Base-by-base conservation (phyloP, 2,888 invertebrate genomes). In the Amorpha juglandis region DNA sequence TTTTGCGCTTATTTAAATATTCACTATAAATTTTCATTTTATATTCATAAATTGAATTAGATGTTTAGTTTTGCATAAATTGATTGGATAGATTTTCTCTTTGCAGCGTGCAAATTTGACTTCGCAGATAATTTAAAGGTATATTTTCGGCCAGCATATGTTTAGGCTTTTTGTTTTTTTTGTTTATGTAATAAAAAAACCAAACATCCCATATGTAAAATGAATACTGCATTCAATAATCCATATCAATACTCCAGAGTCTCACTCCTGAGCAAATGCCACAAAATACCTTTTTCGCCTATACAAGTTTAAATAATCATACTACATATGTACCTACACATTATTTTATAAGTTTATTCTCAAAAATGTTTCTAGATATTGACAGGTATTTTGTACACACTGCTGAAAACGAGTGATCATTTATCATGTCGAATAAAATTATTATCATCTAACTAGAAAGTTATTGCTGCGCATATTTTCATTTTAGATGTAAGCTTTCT, bases 401-500 rank as follows among this genome's bases (percentile, higher is more conserved):
- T 27, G 1, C 7, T 42, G n/a, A n/a, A n/a, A n/a, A n/a, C n/a
- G n/a, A n/a, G n/a, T n/a, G 42, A 42, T 42, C 1, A 42, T 42
- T 11, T 14, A 45, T 45, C 14, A 45, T 45, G 45, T 12, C 45
- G 8, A 38, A 38, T 38, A 9, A 9, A 3, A 45, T 45, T 45
- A 45, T 12, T 45, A 45, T 6, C 45, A 45, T 6, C 4, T 45
- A 45, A 45, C 45, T 14, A 12, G 14, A 38, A 38, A 42, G 11
- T 6, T 11, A 45, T 45, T 45, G 12, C 42, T 11, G 42, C 42
- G 42, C 42, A 14, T 14, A 45, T 45, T 19, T 9, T 9, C 48
- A 50, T 19, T 50, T 19, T 8, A 50, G 9, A 42, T 42, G 6
- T 80, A 79, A 82, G 12, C 6, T 19, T 27, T 58, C 14, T 35